These are phyloP conservation scores for Eidolon dupreanum DNA, from an alignment of 2,797 vertebrate species.

Conservation along the genomic window DNA sequence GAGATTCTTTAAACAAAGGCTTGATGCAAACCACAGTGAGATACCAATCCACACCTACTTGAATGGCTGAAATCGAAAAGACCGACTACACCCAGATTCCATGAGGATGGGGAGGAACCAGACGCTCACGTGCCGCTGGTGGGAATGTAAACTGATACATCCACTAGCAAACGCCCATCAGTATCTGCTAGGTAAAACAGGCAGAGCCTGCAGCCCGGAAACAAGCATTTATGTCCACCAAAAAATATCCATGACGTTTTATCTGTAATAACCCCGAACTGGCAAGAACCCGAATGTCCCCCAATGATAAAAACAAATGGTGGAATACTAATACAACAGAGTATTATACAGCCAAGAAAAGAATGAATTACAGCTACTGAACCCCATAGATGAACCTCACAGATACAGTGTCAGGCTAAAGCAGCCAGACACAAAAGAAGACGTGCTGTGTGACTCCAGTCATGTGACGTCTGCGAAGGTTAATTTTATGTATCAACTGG, in stretches of 20 bases:
- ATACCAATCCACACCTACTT: not conserved
- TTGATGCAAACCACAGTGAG: not conserved
- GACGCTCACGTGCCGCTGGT: rapidly evolving
- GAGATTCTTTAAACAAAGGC: not conserved
- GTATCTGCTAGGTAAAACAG: too few relatives aligned
- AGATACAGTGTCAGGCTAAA: not conserved
- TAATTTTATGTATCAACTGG: not conserved
- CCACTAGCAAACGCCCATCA: not conserved
- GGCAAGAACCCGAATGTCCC: not conserved
- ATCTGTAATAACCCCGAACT: not conserved
- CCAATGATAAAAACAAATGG: not conserved
- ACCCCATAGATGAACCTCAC: not conserved
- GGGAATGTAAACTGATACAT: rapidly evolving
- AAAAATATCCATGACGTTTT: not conserved
- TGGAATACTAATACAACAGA: not conserved
- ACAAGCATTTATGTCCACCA: not conserved
- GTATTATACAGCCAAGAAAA: not conserved
- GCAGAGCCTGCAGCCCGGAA: not conserved
- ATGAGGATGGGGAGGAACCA: not conserved
- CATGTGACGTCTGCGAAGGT: not conserved
- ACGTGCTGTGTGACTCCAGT: rapidly evolving
- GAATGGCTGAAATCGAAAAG: not conserved
- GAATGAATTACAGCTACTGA: not conserved
- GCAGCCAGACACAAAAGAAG: not conserved
- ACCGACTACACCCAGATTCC: rapidly evolving